These are phyloP conservation scores for Pseudocheirus occidentalis DNA, from an alignment of 2,797 vertebrate genomes.

Conservation along the genomic window DNA sequence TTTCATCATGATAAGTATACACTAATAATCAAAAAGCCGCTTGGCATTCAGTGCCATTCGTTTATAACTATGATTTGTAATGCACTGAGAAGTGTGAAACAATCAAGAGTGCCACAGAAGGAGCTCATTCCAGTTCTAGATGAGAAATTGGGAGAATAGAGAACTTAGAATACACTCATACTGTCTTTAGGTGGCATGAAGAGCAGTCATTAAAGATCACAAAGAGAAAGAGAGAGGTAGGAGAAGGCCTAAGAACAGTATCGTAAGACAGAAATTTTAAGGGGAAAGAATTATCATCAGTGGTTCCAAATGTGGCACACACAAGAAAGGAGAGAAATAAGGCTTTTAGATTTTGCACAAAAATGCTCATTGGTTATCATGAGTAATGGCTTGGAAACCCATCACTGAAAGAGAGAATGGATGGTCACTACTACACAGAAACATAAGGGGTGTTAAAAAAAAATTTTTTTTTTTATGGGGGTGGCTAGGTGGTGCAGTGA, in stretches of 20 bases:
- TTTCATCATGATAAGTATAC: background rate
- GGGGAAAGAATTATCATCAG: background rate
- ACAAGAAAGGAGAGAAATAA: conserved; percentile 10
- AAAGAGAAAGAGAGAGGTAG: background rate
- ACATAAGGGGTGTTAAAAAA: background rate
- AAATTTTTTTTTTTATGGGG: too few species aligned
- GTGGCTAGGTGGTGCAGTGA: too few species aligned
- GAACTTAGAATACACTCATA: conserved; percentile 18
- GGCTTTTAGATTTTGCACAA: conserved; percentile 23
- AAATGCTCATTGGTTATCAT: conserved; percentile 1
- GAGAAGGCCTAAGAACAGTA: background rate
- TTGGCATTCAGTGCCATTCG: background rate
- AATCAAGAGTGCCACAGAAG: background rate
- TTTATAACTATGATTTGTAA: conserved; percentile 22
- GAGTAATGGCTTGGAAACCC: background rate
- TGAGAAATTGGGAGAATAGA: conserved; percentile 50
- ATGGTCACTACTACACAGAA: background rate
- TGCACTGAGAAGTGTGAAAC: conserved; percentile 38
- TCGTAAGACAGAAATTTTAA: conserved; percentile 34
- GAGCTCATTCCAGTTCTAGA: conserved; percentile 23
- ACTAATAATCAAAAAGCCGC: background rate
- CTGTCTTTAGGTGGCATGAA: background rate
- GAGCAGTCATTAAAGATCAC: background rate
- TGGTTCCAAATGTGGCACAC: background rate
- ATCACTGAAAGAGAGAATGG: background rate